Evolutionary conservation across 2,888 invertebrate species (phyloP).

Genomic region (Eutolmus rufibarbis): DNA sequence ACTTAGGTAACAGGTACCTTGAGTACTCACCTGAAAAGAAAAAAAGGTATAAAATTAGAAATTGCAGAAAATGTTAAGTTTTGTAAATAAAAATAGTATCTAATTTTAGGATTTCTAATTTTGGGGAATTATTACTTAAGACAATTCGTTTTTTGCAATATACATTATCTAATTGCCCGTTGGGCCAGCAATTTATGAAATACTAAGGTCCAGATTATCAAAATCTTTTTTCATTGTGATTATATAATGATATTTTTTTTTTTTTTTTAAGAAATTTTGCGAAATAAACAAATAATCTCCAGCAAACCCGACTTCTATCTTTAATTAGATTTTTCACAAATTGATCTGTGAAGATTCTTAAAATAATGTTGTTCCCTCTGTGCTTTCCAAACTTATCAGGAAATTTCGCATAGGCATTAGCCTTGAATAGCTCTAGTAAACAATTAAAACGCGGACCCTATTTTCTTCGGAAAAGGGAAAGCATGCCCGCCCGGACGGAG

Average conservation of each 20-base stretch:
- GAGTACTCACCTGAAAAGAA: constrained; percentile 14
- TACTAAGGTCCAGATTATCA: no score
- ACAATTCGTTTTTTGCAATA: no score
- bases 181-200: no score
- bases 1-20: not conserved
- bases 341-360: not conserved
- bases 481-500: not conserved
- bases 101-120: no score
- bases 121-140: no score
- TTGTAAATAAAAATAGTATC: no score
- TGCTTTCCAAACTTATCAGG: not conserved
- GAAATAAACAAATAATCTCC: no score
- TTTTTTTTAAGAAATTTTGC: no score
- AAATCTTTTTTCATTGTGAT: no score
- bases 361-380: not conserved
- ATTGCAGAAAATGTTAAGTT: not conserved
- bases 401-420: not conserved
- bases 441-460: not conserved
- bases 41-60: not conserved
- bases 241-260: no score
- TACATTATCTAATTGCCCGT: no score
- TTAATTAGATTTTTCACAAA: not conserved
- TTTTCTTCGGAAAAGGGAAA: not conserved
- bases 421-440: not conserved
- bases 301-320: no score